These are phyloP conservation scores for Arctia plantaginis DNA, from an alignment of 2,888 invertebrate species.

Conservation along the genomic window DNA sequence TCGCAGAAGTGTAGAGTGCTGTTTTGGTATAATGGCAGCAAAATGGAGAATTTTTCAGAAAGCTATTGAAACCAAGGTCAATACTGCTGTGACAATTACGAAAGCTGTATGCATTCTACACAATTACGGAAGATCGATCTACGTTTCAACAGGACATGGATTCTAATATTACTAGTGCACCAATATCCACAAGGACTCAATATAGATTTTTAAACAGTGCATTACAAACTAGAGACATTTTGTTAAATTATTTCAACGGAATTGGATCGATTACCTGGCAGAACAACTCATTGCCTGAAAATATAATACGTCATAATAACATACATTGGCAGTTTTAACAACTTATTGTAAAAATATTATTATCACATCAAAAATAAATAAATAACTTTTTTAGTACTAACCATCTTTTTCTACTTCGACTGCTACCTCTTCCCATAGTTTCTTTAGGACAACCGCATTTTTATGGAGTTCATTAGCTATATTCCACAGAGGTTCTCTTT, in stretches of 20 bases:
- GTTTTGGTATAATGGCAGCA: slow-evolving; percentile 28
- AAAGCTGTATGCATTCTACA: slow-evolving; percentile 33
- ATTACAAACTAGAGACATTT: slow-evolving; percentile 30
- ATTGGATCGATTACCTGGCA: slow-evolving; percentile 28
- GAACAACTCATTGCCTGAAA: slow-evolving; percentile 30
- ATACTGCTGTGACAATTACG: slow-evolving; percentile 27
- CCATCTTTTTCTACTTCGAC: slow-evolving; percentile 20
- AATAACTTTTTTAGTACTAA: slow-evolving; percentile 13
- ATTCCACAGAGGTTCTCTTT: slow-evolving; percentile 35
- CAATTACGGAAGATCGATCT: slow-evolving; percentile 27
- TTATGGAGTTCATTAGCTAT: slow-evolving; percentile 29
- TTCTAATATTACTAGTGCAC: slow-evolving; percentile 29
- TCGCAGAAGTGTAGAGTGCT: no score
- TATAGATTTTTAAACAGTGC: slow-evolving; percentile 34
- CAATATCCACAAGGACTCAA: slow-evolving; percentile 29
- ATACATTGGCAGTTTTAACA: no score
- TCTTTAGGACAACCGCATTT: slow-evolving; percentile 30
- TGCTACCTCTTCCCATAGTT: slow-evolving; percentile 36
- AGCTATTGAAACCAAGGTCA: slow-evolving; percentile 28
- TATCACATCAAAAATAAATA: slow-evolving; percentile 3
- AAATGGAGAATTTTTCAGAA: slow-evolving; percentile 35
- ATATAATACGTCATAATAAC: slow-evolving; percentile 16
- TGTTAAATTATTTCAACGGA: slow-evolving; percentile 31
- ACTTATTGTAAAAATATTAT: no score
- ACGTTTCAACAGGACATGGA: slow-evolving; percentile 28